These are phyloP conservation scores for Ferrisia virgata DNA, from an alignment of 2,888 invertebrate genomes.

Conservation along the genomic window DNA sequence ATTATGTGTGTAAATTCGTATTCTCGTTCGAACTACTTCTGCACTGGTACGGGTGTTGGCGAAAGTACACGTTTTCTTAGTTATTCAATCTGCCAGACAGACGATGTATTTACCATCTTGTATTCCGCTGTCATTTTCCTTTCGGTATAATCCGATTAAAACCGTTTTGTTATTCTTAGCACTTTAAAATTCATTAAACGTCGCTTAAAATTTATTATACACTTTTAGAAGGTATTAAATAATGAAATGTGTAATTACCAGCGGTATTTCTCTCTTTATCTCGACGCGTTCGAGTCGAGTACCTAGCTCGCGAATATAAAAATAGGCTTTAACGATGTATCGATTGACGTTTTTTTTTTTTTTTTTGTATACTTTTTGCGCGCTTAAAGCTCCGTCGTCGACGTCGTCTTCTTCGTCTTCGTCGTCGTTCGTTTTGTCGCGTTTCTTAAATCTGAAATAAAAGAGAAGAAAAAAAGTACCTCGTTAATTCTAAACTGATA, in stretches of 20 bases:
- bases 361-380: too few relatives aligned
- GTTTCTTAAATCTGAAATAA: not conserved
- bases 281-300: not conserved
- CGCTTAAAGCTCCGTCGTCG: too few relatives aligned
- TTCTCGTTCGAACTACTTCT: too few relatives aligned
- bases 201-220: conserved; percentile 16
- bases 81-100: not conserved
- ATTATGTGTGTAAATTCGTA: too few relatives aligned
- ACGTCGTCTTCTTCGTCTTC: not conserved
- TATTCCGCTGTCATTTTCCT: not conserved
- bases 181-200: conserved; percentile 7
- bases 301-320: not conserved
- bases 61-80: not conserved
- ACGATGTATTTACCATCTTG: not conserved
- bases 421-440: not conserved
- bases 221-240: not conserved
- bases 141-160: conserved; percentile 5
- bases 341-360: not conserved
- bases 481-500: not conserved
- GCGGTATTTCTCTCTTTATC: not conserved
- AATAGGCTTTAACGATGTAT: not conserved
- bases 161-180: not conserved
- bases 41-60: too few relatives aligned
- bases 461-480: not conserved
- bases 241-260: not conserved